Evolutionary conservation across 2,797 vertebrate species (phyloP), one percentile per base, ranked within the genome.

Genomic region (Limnodromus scolopaceus): DNA sequence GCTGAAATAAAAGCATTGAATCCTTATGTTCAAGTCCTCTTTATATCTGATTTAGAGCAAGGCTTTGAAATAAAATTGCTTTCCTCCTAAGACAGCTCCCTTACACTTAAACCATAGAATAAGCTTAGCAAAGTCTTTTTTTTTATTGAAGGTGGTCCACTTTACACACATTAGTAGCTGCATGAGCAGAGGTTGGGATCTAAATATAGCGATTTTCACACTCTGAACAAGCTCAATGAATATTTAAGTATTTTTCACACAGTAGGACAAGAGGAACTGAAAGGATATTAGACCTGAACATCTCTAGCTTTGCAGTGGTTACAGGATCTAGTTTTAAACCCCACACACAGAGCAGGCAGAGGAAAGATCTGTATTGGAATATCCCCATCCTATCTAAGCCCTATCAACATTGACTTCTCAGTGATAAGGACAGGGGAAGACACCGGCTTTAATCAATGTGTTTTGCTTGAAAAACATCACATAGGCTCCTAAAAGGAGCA

Each of bases 201-300:
- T 88, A 95, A 93, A 93, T 88, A 82, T 48, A 88, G 49, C 71
- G 0, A 55, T 81, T 72, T 90, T 94, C 45, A 72, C 61, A 57
- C 58, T 69, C 66, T 86, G 34, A 61, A 68, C 36, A 92, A 93
- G 5, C 32, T 84, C 49, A 68, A 78, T 90, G 48, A 85, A 93
- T 94, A 90, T 92, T 92, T 86, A 78, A 96, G 23, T 58, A 34
- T 18, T 83, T 90, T 90, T 84, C 91, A 27, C 84, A 61, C 48
- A n/a, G 39, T 32, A 45, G 32, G 24, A 49, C 45, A 70, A 84
- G 68, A 75, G 38, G 86, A 69, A 61, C 69, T 46, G 48, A 61
- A 45, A 45, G 6, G 9, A 22, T 78, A 55, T n/a, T 25, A 49
- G 45, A 85, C 39, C 6, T 13, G 20, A 84, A 65, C 10, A 16